phyloP scores from a whole-genome alignment of 1,140 invertebrate genomes.

The Belonocnema kinseyi region DNA sequence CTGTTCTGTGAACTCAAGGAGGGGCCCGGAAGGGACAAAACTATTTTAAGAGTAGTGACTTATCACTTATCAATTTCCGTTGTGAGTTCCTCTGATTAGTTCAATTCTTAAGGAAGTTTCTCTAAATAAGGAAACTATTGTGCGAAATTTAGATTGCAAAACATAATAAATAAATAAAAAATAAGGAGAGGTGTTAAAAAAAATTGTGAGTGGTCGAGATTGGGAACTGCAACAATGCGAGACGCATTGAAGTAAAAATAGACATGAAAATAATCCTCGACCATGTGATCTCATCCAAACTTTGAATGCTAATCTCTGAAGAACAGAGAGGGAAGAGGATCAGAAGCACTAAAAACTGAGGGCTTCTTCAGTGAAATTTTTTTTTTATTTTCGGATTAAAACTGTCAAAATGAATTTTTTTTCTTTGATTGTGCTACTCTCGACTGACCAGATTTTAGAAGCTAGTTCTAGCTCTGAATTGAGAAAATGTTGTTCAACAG shows the following conservation, averaged over 20 bases:
- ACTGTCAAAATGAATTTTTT: not conserved
- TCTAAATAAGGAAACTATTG: too few relatives aligned
- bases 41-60: too few relatives aligned
- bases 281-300: not conserved
- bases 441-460: not conserved
- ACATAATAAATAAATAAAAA: too few relatives aligned
- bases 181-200: not conserved
- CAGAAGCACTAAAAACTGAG: too few relatives aligned
- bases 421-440: not conserved
- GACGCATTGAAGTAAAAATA: constrained; percentile 11
- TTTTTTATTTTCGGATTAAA: not conserved
- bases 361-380: not conserved
- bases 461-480: not conserved
- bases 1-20: too few relatives aligned
- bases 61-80: too few relatives aligned
- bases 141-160: too few relatives aligned
- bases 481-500: not conserved
- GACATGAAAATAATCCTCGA: not conserved
- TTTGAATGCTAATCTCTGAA: not conserved
- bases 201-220: not conserved
- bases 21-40: too few relatives aligned
- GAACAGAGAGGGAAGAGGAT: not conserved
- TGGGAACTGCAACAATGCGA: not conserved
- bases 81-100: too few relatives aligned
- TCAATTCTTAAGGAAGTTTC: too few relatives aligned